These are phyloP conservation scores for Lissonota sp. DNA, from an alignment of 2,888 invertebrate genomes.

Conservation along the genomic window DNA sequence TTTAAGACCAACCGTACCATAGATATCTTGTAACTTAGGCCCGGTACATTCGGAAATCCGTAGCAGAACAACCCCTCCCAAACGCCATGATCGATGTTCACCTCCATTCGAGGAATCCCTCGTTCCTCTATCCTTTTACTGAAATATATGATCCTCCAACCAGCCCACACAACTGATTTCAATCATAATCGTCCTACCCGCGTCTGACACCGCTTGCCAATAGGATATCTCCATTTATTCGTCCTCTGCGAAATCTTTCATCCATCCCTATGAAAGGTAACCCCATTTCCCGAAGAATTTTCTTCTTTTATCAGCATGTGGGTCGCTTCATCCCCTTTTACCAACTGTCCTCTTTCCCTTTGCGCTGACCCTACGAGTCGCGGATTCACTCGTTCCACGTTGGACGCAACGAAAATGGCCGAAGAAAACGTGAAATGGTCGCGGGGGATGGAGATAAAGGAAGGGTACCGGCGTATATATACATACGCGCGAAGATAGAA, in stretches of 20 bases:
- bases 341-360: conserved; percentile 22
- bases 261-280: background rate
- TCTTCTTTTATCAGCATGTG: conserved; percentile 37
- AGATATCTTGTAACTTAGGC: too few relatives aligned
- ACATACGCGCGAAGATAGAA: conserved; percentile 29
- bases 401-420: conserved; percentile 28
- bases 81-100: too few relatives aligned
- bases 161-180: background rate
- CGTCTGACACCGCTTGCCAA: background rate
- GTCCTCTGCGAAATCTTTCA: background rate
- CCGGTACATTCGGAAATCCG: too few relatives aligned
- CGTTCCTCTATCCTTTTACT: background rate
- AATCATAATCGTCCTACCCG: conserved; percentile 10
- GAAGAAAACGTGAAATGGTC: conserved; percentile 19
- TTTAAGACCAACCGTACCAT: too few relatives aligned
- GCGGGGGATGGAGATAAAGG: conserved; percentile 25
- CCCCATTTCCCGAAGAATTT: background rate
- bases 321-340: background rate
- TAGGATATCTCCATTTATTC: background rate
- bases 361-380: conserved; percentile 13
- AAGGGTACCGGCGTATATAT: conserved; percentile 19
- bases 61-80: too few relatives aligned
- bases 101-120: too few relatives aligned
- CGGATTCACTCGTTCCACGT: conserved; percentile 19
- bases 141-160: background rate